Base-by-base conservation (phyloP, 2,113 vertebrate genomes). In the Carassius carassius region DNA sequence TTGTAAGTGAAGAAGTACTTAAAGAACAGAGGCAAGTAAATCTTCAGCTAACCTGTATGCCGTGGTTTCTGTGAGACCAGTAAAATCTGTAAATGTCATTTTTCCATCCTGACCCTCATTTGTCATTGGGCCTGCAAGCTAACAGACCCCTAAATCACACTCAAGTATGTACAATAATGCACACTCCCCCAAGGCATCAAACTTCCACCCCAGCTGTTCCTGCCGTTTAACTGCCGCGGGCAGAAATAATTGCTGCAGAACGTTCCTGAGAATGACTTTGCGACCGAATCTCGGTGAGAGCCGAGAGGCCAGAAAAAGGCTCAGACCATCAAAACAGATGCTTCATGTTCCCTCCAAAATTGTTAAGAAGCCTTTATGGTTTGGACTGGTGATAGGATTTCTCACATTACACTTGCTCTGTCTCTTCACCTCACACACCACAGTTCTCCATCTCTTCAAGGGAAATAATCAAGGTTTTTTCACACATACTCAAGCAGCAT, bases 201-300 rank as follows among this genome's bases (percentile, higher is more conserved):
- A 70, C 37, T 80, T 86, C 73, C 72, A 72, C 13, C 77, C 51
- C 85, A 74, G 82, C 84, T 87, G 88, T 86, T 89, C 49, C 41
- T 76, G 54, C 76, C 79, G 14, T 83, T 89, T 73, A 67, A 65
- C 44, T 69, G 82, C 78, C 56, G 63, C 12, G 70, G 58, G 51
- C 81, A 83, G 77, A 70, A 86, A 37, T 76, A 84, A 84, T 86
- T 70, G 75, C 87, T 78, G 76, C 21, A 62, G 63, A 89, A 85
- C 14, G 11, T 77, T 81, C 78, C 21, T 5, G 41, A 82, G 49
- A 67, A 56, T 80, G 25, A 74, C 51, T 84, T 58, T 81, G 76
- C 25, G 73, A 81, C 78, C 16, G 37, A 37, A 72, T 72, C 81
- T 79, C 84, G 60, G 87, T 1, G 12, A 82, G 78, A 37, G 76